Conservation (phyloP, 1,140 invertebrate genomes). For the Physella acuta region DNA sequence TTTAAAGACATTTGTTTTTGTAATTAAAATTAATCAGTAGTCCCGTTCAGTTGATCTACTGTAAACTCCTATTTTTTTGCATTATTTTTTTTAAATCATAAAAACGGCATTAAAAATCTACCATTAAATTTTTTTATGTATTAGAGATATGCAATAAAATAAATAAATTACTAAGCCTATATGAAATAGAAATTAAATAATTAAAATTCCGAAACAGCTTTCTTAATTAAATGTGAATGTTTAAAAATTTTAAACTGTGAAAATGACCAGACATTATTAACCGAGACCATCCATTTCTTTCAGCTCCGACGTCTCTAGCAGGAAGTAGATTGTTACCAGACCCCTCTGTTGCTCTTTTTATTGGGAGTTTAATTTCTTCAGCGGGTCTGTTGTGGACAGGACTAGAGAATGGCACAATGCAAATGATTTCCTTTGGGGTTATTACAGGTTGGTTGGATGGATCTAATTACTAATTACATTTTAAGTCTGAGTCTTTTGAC, state of each 20-base stretch:
- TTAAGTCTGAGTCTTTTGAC: background rate
- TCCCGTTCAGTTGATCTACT: too few relatives aligned
- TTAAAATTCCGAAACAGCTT: too few relatives aligned
- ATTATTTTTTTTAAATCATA: too few relatives aligned
- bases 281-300: background rate
- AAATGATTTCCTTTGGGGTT: slow-evolving; percentile 3
- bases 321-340: background rate
- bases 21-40: too few relatives aligned
- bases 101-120: too few relatives aligned
- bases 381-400: slow-evolving; percentile 10
- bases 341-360: background rate
- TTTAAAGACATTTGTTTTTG: too few relatives aligned
- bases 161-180: too few relatives aligned
- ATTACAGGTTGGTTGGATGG: slow-evolving; percentile 6
- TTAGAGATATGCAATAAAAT: too few relatives aligned
- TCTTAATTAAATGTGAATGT: background rate
- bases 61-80: too few relatives aligned
- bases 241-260: background rate
- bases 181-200: too few relatives aligned
- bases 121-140: too few relatives aligned
- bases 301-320: slow-evolving; percentile 7
- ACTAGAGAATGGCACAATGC: background rate
- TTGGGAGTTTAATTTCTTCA: slow-evolving; percentile 3
- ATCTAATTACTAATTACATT: too few relatives aligned
- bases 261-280: background rate